Evolutionary conservation across 2,113 vertebrate genomes (phyloP).

Genomic region (Equus przewalskii): DNA sequence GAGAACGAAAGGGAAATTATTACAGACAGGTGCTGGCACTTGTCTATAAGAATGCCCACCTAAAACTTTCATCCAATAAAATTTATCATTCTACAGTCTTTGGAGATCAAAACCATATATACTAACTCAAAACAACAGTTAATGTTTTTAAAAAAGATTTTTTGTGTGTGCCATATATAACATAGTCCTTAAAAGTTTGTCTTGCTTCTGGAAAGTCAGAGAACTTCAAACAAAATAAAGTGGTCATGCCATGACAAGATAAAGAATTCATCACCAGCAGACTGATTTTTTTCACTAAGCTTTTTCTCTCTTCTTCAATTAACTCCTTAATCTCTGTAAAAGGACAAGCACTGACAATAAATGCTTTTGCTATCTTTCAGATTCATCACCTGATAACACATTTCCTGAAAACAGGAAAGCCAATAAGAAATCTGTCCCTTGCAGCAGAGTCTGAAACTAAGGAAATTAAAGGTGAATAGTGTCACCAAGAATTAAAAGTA

Average conservation of each 20-base stretch:
- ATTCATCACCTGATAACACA: not conserved
- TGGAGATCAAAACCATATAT: not conserved
- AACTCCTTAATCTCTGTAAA: not conserved
- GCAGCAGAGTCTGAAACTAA: not conserved
- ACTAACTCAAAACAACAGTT: not conserved
- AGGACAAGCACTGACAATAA: not conserved
- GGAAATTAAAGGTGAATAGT: not conserved
- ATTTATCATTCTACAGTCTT: not conserved
- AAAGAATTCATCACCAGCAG: not conserved
- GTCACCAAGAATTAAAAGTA: not conserved
- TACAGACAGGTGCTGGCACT: not conserved
- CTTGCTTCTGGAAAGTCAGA: not conserved
- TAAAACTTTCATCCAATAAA: constrained; percentile 20
- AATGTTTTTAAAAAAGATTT: not conserved
- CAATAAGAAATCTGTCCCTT: not conserved
- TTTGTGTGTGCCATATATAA: not conserved
- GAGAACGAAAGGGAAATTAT: not conserved
- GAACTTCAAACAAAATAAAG: constrained; percentile 1
- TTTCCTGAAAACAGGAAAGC: not conserved
- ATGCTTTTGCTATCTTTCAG: not conserved
- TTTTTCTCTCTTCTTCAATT: not conserved
- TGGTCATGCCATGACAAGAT: not conserved
- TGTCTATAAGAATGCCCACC: not conserved
- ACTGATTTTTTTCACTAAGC: not conserved
- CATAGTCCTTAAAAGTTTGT: not conserved